A percentile compares a stretch with the other conserved stretches of the same genome.
Evolutionary conservation across 1,140 invertebrate species (phyloP).

Genomic region (Drosophila carrolli): DNA sequence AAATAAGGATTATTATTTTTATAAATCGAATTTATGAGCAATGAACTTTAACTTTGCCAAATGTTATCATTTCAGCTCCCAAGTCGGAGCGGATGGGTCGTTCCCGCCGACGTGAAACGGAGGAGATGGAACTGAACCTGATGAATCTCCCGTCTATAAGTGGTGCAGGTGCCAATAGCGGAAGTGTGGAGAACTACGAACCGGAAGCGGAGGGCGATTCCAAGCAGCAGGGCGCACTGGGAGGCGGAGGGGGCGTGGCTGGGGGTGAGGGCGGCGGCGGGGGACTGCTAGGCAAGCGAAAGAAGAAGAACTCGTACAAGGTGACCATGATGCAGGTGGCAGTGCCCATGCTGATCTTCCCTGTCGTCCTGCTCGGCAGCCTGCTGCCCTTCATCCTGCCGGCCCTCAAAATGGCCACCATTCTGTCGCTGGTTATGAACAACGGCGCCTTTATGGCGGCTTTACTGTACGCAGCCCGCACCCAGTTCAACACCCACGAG

Average conservation of each 20-base stretch:
- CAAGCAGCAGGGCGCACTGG: constrained; percentile 57
- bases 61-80: background rate
- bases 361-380: constrained; percentile 74
- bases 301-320: constrained; percentile 68
- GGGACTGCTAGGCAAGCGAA: constrained; percentile 44
- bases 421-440: constrained; percentile 78
- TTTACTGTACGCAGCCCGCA: constrained; percentile 70
- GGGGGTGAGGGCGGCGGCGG: constrained; percentile 39
- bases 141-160: constrained; percentile 60
- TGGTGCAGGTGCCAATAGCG: constrained; percentile 48
- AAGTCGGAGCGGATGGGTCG: constrained; percentile 58
- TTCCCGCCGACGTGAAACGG: constrained; percentile 58
- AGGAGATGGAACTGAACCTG: constrained; percentile 58
- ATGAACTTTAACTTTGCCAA: no score
- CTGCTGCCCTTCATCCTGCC: constrained; percentile 78
- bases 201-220: constrained; percentile 67
- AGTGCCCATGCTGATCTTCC: constrained; percentile 78
- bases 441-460: constrained; percentile 82
- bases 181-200: constrained; percentile 62
- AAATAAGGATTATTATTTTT: no score
- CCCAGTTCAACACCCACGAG: constrained; percentile 66
- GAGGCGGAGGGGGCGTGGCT: constrained; percentile 16
- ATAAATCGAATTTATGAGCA: no score
- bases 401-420: constrained; percentile 82
- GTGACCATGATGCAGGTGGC: constrained; percentile 77